A percentile compares a stretch with the other conserved stretches of the same genome.
Evolutionary conservation across 2,113 vertebrate genomes (phyloP).

Genomic region (Salminus brasiliensis): DNA sequence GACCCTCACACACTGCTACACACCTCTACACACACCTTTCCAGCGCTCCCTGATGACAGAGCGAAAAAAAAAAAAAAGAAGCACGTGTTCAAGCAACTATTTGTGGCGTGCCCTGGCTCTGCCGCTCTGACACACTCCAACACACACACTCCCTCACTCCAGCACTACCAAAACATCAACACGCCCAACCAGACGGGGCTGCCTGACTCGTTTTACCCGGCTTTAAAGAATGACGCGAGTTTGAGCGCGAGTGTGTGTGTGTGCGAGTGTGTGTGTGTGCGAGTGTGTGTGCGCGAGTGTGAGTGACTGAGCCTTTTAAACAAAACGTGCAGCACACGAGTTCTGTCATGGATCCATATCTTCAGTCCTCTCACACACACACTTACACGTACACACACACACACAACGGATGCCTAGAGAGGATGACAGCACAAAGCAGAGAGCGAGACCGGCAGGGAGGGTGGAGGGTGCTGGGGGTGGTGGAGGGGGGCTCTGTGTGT

Average conservation of each 20-base stretch:
- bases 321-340: conserved; percentile 12
- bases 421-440: conserved; percentile 63
- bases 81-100: background rate
- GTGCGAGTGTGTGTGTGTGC: background rate
- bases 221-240: background rate
- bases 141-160: conserved; percentile 8
- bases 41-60: background rate
- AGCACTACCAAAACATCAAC: conserved; percentile 54
- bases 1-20: background rate
- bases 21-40: no score
- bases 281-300: background rate
- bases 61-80: conserved; percentile 8
- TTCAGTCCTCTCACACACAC: background rate
- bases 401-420: conserved; percentile 47
- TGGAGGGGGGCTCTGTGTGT: conserved; percentile 37
- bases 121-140: conserved; percentile 16
- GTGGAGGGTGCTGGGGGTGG: conserved; percentile 45
- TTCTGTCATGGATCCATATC: conserved; percentile 11
- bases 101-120: conserved; percentile 21
- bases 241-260: no score
- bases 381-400: conserved; percentile 30
- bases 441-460: conserved; percentile 30
- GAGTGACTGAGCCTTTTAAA: conserved; percentile 67
- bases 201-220: conserved; percentile 60
- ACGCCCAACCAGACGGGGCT: conserved; percentile 58